Evolutionary conservation across 2,888 invertebrate species (phyloP), one percentile per base, ranked within the genome.

Genomic region (Entomobrya proxima): DNA sequence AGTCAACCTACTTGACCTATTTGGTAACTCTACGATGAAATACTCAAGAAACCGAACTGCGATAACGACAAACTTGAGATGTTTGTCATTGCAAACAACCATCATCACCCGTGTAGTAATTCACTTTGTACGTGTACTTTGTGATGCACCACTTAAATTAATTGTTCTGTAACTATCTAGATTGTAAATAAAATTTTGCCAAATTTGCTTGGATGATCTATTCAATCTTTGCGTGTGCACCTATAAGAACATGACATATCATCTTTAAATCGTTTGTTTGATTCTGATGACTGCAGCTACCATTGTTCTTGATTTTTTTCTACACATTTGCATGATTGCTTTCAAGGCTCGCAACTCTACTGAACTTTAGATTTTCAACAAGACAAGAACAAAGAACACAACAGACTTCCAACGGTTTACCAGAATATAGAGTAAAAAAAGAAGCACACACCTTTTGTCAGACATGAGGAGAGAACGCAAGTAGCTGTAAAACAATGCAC

Each of bases 241-340:
- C 6, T 52, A n/a, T 52, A 21, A 15, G 18, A 15, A 52, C 55
- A 6, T 52, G 7, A n/a, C 18, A 15, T 15, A 52, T n/a, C 24
- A 40, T 32, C 13, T 67, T 67, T 67, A 67, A 67, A 67, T 21
- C 64, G 4, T 67, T 44, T 44, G 27, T 69, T 27, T 69, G 27
- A 30, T 69, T 40, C 44, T 67, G 24, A 55, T 50, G 47, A 47
- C 32, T 30, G 37, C 47, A 32, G 50, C 50, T 67, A 52, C 67
- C 50, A 58, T 81, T 74, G 81, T 74, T 74, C 58, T 44, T 72
- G 58, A 64, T 79, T 67, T 55, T 58, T 58, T 61, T n/a, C n/a
- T n/a, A 75, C 27, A 64, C 82, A 82, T 77, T 69, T 83, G 72
- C 83, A 83, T 83, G 83, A 76, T 76, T 83, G 67, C 67, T 52